Evolutionary conservation across 1,140 invertebrate genomes (phyloP).

Genomic region (Bombus sylvicola): DNA sequence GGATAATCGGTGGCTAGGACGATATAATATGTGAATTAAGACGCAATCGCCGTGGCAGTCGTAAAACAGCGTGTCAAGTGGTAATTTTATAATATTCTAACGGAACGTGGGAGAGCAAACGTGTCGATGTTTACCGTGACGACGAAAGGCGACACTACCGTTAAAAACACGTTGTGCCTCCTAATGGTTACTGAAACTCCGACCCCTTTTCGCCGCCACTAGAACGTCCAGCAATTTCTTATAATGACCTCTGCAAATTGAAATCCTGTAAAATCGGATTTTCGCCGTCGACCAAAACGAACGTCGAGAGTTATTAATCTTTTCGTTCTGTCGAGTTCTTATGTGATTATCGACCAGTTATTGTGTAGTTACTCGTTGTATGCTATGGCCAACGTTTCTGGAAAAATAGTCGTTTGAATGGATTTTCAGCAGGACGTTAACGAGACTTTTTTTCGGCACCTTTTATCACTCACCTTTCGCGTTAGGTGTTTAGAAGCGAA

Average conservation of each 20-base stretch:
- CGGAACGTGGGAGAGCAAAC: constrained; percentile 9
- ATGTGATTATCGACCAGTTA: constrained; percentile 9
- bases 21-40: constrained; percentile 34
- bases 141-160: background rate
- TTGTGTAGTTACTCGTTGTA: background rate
- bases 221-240: constrained; percentile 20
- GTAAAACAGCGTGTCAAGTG: constrained; percentile 20
- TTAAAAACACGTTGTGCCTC: background rate
- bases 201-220: background rate
- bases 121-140: constrained; percentile 9
- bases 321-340: background rate
- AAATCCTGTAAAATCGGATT: constrained; percentile 31
- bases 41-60: background rate
- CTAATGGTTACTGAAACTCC: constrained; percentile 14
- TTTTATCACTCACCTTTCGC: background rate
- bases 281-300: constrained; percentile 9
- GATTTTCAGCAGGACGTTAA: constrained; percentile 1
- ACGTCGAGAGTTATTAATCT: constrained; percentile 9
- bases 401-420: constrained; percentile 21
- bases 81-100: constrained; percentile 48
- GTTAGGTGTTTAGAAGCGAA: no score
- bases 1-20: background rate
- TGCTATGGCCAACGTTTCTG: background rate
- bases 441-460: background rate
- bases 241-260: constrained; percentile 15